Base-by-base conservation (phyloP, 1,140 invertebrate species). In the Stegodyphus dumicola region DNA sequence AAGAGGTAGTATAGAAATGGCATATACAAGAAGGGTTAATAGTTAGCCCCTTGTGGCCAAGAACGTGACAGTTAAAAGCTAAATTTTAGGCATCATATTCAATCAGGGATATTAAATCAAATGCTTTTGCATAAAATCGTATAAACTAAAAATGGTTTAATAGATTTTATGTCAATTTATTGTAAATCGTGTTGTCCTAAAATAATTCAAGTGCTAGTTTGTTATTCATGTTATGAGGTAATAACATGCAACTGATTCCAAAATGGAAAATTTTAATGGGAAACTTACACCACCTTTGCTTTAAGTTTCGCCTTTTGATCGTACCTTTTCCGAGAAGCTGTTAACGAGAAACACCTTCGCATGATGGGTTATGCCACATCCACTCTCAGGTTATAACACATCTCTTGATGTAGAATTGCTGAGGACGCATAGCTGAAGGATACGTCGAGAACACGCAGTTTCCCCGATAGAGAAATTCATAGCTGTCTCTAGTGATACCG, bases 331-430 rank as follows among this genome's bases (percentile, higher is more conserved):
- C 33, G 2, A 1, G 15, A 60, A 60, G 56, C 56, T 60, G 56
- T 60, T 60, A 77, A 65, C 64, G 64, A 77, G 60, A 66, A 77
- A 67, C 76, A 66, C 66, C 17, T 60, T 54, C 65, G 60, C 15
- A 15, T 67, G 60, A 77, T 79, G 77, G 77, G 66, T 69, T 56
- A 54, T 79, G 77, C 77, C 77, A 79, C 53, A 13, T 70, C 66
- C 77, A 79, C 77, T 79, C 77, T 52, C 54, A 17, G 48, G 33
- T 67, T n/a, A 66, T 49, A 52, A 52, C 76, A 67, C 76, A 77
- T 66, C 64, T 64, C 64, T 52, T 77, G 77, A 70, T 70, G 77
- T 60, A 70, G 66, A 79, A 70, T 66, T 60, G 77, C 77, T 70
- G 77, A 79, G 56, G 56, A 60, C 56, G 56, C 56, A 60, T 15